Base-by-base conservation (phyloP, 2,113 vertebrate species). In the Seriola quinqueradiata region DNA sequence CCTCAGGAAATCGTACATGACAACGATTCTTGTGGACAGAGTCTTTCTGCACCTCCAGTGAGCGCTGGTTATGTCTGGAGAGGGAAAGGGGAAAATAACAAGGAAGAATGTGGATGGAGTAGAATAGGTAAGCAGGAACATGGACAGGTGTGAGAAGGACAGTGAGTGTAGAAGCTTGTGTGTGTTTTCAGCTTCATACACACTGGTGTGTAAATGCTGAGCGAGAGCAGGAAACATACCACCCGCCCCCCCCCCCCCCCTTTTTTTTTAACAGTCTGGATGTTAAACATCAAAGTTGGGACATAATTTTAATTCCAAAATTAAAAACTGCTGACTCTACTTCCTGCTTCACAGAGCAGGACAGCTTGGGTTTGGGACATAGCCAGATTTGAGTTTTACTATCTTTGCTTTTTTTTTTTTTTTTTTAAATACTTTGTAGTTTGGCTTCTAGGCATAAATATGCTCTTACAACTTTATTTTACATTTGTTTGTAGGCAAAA, bases 21-120 rank as follows among this genome's bases (percentile, higher is more conserved):
- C 97, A 98, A 83, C 97, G 96, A 91, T 99, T 99, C 95, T 98
- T 99, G 86, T 97, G 97, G 87, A 95, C 64, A 0, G 92, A 65
- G 48, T 99, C 97, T 88, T 95, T 96, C 92, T 96, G 96, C 14
- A 97, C 98, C 65, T 96, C 95, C 89, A 99, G 95, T 44, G 95
- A 93, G 77, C 94, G 96, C 32, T 96, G 95, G 93, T 97, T 97
- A 0, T 99, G 97, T 92, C 97, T 98, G 88, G 17, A 36, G 57
- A 66, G 60, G 55, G 55, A 36, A 52, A 23, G 8, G 8, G 70
- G 34, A 23, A 9, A 73, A 11, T 54, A 19, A 38, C 23, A 66
- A 25, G 9, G 21, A 10, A 65, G 60, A 75, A 87, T 2, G 4
- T 8, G 65, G 8, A 88, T 34, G 57, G 34, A 70, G 17, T 12